Conservation (phyloP, 2,113 vertebrate genomes). For the Centrocercus urophasianus region DNA sequence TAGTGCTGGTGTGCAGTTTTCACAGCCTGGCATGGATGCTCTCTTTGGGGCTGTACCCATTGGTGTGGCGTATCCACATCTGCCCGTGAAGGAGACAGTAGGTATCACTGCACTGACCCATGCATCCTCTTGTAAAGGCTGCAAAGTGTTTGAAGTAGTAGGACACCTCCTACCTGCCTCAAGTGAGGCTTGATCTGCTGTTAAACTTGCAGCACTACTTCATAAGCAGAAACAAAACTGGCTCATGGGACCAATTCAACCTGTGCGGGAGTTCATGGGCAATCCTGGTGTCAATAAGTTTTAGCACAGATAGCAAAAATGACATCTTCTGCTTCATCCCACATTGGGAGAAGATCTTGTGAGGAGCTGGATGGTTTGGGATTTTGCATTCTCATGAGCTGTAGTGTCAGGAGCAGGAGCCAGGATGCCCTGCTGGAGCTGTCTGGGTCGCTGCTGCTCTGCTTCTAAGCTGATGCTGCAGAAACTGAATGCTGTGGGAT, state of each 20-base stretch:
- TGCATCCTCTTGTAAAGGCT: background rate
- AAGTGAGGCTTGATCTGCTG: background rate
- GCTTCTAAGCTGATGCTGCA: background rate
- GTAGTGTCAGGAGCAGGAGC: background rate
- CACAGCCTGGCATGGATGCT: background rate
- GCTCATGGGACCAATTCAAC: background rate
- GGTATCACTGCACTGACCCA: background rate
- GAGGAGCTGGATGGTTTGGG: background rate
- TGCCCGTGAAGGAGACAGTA: background rate
- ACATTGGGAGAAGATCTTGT: background rate
- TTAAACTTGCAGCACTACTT: background rate
- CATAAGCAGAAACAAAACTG: background rate
- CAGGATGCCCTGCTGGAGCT: background rate
- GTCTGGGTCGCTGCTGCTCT: background rate
- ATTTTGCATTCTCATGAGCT: rapidly evolving
- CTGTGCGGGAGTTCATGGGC: background rate
- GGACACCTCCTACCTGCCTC: background rate
- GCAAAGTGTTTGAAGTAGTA: background rate
- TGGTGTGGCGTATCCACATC: rapidly evolving
- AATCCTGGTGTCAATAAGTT: background rate
- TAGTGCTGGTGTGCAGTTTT: rapidly evolving
- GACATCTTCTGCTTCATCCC: background rate
- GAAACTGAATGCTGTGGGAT: background rate
- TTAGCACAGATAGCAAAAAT: background rate
- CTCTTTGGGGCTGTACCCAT: background rate